Percentiles rank a stretch among this genome's conserved stretches.
These are phyloP conservation scores for Heteronetta atricapilla DNA, from an alignment of 2,113 vertebrate genomes.

Conservation along the genomic window DNA sequence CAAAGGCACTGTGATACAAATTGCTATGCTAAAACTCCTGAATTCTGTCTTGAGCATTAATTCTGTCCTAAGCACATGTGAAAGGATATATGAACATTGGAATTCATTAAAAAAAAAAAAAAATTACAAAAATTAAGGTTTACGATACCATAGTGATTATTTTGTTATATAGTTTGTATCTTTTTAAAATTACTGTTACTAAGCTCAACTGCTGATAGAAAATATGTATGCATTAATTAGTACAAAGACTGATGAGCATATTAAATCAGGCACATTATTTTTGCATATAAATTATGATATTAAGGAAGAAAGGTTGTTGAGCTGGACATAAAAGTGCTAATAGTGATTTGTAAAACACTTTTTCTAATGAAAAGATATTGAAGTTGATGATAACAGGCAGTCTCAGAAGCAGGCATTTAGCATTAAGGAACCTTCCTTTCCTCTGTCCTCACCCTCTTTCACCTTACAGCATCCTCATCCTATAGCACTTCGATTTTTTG, in stretches of 20 bases:
- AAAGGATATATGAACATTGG: background rate
- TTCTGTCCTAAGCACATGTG: background rate
- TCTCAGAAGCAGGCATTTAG: background rate
- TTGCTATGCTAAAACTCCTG: background rate
- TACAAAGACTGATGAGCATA: slow-evolving; percentile 47
- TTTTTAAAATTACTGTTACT: slow-evolving; percentile 58
- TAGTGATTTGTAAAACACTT: slow-evolving; percentile 16
- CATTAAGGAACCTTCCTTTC: background rate
- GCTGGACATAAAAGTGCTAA: background rate
- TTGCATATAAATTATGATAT: slow-evolving; percentile 62
- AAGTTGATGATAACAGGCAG: background rate
- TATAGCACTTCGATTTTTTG: background rate
- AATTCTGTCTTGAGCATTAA: background rate
- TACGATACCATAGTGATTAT: slow-evolving; percentile 9
- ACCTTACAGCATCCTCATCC: background rate
- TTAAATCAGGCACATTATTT: slow-evolving; percentile 45
- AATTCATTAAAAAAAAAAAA: background rate
- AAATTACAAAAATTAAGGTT: too few relatives aligned
- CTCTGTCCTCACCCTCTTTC: background rate
- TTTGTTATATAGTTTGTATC: slow-evolving; percentile 17
- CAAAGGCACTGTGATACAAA: background rate
- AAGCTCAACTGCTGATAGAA: slow-evolving; percentile 51
- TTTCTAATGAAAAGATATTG: background rate
- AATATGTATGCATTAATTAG: slow-evolving; percentile 66
- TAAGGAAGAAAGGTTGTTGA: slow-evolving; percentile 28